Conservation (phyloP, 1,140 invertebrate species). For the Ylistrum balloti region DNA sequence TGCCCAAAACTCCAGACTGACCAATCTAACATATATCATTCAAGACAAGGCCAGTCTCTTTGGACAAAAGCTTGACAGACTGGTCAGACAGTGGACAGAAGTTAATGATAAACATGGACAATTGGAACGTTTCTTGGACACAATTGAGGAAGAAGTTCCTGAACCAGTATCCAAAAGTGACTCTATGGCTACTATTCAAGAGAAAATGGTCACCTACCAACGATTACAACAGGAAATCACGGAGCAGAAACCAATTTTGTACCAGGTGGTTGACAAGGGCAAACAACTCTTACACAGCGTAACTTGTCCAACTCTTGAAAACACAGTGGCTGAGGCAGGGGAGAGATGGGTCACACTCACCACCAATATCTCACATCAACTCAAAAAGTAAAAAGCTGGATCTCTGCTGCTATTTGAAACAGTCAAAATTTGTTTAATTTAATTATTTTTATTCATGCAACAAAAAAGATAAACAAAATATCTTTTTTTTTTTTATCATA, state of each 20-base stretch:
- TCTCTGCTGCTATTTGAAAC: neutral
- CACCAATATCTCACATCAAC: constrained; percentile 70
- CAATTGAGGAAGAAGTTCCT: constrained; percentile 73
- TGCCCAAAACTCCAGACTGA: constrained; percentile 74
- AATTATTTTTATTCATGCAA: no score
- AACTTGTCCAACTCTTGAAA: constrained; percentile 76
- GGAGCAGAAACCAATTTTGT: constrained; percentile 77
- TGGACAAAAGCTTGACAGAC: constrained; percentile 77
- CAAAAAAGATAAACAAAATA: no score
- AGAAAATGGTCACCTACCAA: constrained; percentile 73
- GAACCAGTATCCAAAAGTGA: constrained; percentile 70
- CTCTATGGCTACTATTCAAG: constrained; percentile 71
- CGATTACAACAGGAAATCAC: constrained; percentile 74
- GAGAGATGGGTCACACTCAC: constrained; percentile 79
- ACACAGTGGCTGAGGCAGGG: constrained; percentile 72
- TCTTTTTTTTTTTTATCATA: no score
- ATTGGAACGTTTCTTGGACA: constrained; percentile 66
- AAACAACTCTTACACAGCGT: constrained; percentile 77
- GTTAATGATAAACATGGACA: constrained; percentile 72
- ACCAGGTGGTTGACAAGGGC: constrained; percentile 78
- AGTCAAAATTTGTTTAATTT: no score
- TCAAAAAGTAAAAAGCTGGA: constrained; percentile 73
- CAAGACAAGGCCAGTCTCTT: constrained; percentile 78
- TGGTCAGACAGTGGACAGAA: constrained; percentile 76
- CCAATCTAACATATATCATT: constrained; percentile 75